Base-by-base conservation (phyloP, 2,113 vertebrate species). In the Ailurus styani region DNA sequence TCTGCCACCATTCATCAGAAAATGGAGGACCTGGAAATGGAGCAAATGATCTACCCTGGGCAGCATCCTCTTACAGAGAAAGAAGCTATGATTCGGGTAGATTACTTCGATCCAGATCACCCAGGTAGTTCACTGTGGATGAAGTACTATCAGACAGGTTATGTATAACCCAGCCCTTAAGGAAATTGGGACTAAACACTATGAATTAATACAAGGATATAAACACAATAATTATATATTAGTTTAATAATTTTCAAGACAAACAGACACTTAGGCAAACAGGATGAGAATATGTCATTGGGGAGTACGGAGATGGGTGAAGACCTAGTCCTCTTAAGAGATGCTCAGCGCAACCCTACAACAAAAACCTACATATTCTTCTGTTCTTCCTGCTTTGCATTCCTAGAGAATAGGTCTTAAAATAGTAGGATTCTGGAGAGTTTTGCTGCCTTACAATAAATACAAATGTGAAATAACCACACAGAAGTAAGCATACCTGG, bases 401-500 rank as follows among this genome's bases (percentile, higher is more conserved):
- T 54, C 34, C 75, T 4, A 73, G 62, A 79, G 37, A 87, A 37
- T 7, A 3, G 47, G 34, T 31, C 55, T 84, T 84, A 86, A 93
- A 86, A 90, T 40, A 89, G 42, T 25, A 86, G 95, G 25, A 52
- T 12, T 47, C 42, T 91, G 1, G 17, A 50, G 8, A 73, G 34
- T 37, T 91, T 37, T 84, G 11, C 40, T 78, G 89, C 29, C 17
- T 66, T 37, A 37, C 64, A 66, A 66, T 60, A 83, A 90, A 91
- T 54, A 60, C 34, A 45, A 52, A 87, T 73, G 45, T 77, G 34
- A 27, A 50, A 34, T n/a, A 70, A 93, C 54, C 37, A 34, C 25
- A 89, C 1, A 72, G 54, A 93, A 94, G 78, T 75, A 81, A 77
- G 50, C 93, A 55, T 99, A 99, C 99, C 99, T 99, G 96, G 99